Evolutionary conservation across 2,113 vertebrate genomes (phyloP).

Genomic region (Heptranchias perlo): DNA sequence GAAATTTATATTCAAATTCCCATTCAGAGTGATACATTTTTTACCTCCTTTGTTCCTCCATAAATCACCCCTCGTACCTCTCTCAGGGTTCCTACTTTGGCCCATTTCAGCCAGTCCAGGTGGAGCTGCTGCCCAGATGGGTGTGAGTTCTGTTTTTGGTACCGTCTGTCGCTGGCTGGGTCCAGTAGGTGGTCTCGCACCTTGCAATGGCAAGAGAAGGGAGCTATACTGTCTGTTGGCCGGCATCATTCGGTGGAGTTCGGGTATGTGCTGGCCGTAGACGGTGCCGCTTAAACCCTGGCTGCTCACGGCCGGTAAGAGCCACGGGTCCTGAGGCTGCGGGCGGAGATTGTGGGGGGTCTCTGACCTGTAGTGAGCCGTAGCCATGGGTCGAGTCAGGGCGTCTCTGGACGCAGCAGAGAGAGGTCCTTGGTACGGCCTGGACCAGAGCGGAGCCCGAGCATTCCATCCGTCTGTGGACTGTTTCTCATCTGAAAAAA

Average conservation of each 20-base stretch:
- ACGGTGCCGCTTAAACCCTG: slow-evolving; percentile 40
- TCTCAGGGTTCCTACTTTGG: slow-evolving; percentile 53
- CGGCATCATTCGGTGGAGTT: slow-evolving; percentile 43
- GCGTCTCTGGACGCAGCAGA: slow-evolving; percentile 42
- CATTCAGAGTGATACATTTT: no score
- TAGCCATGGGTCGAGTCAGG: slow-evolving; percentile 36
- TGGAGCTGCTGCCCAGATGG: slow-evolving; percentile 49
- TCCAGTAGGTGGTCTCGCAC: slow-evolving; percentile 57
- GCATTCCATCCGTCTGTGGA: slow-evolving; percentile 56
- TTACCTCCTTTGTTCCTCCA: neutral
- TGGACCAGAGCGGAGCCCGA: slow-evolving; percentile 54
- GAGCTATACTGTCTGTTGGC: slow-evolving; percentile 66
- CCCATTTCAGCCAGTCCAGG: slow-evolving; percentile 51
- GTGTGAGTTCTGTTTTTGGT: slow-evolving; percentile 58
- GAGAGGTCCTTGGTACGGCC: slow-evolving; percentile 45
- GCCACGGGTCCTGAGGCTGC: slow-evolving; percentile 53
- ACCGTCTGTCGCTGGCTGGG: slow-evolving; percentile 53
- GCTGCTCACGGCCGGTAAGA: slow-evolving; percentile 46
- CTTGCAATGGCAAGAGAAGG: slow-evolving; percentile 72
- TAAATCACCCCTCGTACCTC: slow-evolving; percentile 47
- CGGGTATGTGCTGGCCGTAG: slow-evolving; percentile 46
- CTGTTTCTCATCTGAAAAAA: slow-evolving; percentile 47
- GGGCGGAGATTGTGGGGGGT: slow-evolving; percentile 42
- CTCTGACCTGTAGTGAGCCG: slow-evolving; percentile 47
- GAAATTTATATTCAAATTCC: no score